phyloP scores from a whole-genome alignment of 2,113 vertebrate species.

The Amazona guildingii region DNA sequence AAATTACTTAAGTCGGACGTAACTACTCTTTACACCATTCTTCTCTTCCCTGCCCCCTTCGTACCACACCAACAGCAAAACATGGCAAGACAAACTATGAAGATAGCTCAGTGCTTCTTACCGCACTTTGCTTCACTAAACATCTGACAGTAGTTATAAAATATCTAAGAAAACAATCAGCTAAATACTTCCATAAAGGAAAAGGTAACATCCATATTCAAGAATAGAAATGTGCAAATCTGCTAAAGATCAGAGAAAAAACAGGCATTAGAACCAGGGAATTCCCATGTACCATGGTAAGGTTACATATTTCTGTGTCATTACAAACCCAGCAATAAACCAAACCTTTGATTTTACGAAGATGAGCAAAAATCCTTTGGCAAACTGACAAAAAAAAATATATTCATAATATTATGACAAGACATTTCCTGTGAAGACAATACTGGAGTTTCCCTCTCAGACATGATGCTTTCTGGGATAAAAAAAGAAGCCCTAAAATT shows the following conservation, averaged over 20 bases:
- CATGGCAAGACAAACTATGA: fast-evolving
- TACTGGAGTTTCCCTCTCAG: background rate
- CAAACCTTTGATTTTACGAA: background rate
- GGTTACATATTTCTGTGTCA: background rate
- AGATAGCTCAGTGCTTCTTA: background rate
- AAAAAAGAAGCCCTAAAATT: background rate
- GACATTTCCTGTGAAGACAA: background rate
- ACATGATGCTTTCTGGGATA: background rate
- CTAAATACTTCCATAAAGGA: background rate
- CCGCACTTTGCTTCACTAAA: background rate
- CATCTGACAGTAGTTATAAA: background rate
- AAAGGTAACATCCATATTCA: background rate
- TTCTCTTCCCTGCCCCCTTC: background rate
- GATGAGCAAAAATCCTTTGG: background rate
- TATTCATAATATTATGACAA: background rate
- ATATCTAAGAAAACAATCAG: background rate
- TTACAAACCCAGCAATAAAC: background rate
- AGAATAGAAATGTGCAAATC: background rate
- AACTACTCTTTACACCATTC: background rate
- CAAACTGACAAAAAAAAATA: background rate
- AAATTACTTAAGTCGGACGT: background rate
- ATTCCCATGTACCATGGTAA: background rate
- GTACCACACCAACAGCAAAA: background rate
- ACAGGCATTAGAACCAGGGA: background rate
- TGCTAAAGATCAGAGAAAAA: background rate